phyloP scores from a whole-genome alignment of 2,888 invertebrate species.

The Leptopilina syphax region DNA sequence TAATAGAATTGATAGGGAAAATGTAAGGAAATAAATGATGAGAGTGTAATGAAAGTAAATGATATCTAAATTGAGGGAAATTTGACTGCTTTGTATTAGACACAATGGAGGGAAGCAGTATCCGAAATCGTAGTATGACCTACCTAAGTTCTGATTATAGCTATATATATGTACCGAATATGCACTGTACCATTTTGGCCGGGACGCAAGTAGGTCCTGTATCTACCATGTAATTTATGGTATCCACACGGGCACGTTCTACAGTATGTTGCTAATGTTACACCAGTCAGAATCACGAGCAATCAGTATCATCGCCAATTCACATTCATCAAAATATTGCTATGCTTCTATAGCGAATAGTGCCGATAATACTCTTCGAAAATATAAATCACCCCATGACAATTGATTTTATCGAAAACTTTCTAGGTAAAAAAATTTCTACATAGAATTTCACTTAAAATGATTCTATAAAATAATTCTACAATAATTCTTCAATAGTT shows the following conservation, averaged over 20 bases:
- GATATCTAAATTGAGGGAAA: background rate
- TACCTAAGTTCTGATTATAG: conserved; percentile 53
- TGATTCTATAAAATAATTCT: too few relatives aligned
- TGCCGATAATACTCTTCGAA: background rate
- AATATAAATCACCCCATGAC: background rate
- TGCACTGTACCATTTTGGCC: conserved; percentile 51
- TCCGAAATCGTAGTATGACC: conserved; percentile 48
- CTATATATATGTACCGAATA: conserved; percentile 49
- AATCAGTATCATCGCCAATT: conserved; percentile 46
- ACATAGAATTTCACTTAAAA: too few relatives aligned
- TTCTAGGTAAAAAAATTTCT: background rate
- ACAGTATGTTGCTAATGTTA: conserved; percentile 53
- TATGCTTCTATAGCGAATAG: background rate
- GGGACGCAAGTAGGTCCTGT: conserved; percentile 52
- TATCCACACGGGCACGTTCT: conserved; percentile 51
- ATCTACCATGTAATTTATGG: conserved; percentile 56
- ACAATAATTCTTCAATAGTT: too few relatives aligned
- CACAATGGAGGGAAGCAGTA: conserved; percentile 24
- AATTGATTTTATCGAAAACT: conserved; percentile 3
- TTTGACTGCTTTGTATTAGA: conserved; percentile 7
- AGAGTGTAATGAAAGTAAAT: background rate
- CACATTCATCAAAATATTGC: conserved; percentile 37
- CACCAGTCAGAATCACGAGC: conserved; percentile 48
- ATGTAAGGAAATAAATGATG: too few relatives aligned
- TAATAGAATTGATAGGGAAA: too few relatives aligned